phyloP scores from a whole-genome alignment of 2,113 vertebrate species.

The Hypomesus transpacificus region DNA sequence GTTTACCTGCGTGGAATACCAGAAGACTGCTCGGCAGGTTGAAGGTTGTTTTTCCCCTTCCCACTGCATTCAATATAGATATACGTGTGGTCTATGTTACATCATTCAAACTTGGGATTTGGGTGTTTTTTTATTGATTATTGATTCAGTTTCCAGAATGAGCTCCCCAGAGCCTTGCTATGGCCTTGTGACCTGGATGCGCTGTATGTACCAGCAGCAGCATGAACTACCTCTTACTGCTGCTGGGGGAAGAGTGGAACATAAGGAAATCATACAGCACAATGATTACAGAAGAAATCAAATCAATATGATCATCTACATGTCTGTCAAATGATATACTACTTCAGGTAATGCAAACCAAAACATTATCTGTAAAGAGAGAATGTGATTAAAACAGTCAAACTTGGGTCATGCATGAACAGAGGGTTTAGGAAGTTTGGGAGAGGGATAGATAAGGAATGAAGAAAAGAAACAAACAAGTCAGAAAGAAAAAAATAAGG shows the following conservation, averaged over 20 bases:
- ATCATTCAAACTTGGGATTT: neutral
- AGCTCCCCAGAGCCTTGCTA: conserved; percentile 47
- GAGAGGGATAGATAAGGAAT: conserved; percentile 40
- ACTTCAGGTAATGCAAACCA: conserved; percentile 68
- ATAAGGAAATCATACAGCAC: conserved; percentile 67
- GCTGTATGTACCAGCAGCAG: conserved; percentile 59
- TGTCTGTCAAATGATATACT: conserved; percentile 72
- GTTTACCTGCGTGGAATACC: too few relatives aligned
- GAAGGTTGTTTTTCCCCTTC: too few relatives aligned
- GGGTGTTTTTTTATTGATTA: too few relatives aligned
- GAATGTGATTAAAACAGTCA: conserved; percentile 61
- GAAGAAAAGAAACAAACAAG: conserved; percentile 14
- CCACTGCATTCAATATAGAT: too few relatives aligned
- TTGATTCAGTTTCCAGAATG: conserved; percentile 8
- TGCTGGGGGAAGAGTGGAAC: conserved; percentile 57
- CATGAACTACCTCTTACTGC: conserved; percentile 48
- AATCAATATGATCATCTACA: conserved; percentile 68
- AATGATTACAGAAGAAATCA: conserved; percentile 73
- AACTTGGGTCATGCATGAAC: conserved; percentile 62
- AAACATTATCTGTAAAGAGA: conserved; percentile 67
- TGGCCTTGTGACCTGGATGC: conserved; percentile 52
- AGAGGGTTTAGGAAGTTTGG: conserved; percentile 31
- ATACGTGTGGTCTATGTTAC: too few relatives aligned
- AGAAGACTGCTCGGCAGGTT: too few relatives aligned
- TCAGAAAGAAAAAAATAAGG: conserved; percentile 24